Base-by-base conservation (phyloP, 2,113 vertebrate genomes). In the Siniperca chuatsi region DNA sequence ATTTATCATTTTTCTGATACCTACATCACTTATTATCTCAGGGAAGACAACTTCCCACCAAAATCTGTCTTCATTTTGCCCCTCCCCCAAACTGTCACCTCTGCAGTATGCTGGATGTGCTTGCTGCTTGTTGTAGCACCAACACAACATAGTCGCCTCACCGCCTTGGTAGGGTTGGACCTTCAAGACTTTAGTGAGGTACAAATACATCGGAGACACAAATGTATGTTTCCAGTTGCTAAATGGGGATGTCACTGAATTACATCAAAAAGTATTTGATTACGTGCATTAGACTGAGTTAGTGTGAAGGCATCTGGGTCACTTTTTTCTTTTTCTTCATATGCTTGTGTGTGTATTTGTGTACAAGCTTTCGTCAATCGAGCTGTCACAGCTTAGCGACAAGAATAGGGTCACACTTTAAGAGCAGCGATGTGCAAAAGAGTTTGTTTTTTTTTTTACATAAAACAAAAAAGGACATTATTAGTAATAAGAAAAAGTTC, bases 121-220 rank as follows among this genome's bases (percentile, higher is more conserved):
- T 48, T 80, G 44, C 33, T 75, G 77, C 72, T 81, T 71, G 50
- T 67, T 81, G 74, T 75, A 88, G 82, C 69, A 58, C 8, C 48
- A 81, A 50, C 12, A 78, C 57, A 42, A 29, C 58, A 82, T 35
- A 54, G 55, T 33, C 2, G 6, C 73, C 60, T 57, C 13, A 58
- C n/a, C 18, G 4, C 73, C 65, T 35, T 66, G 16, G 16, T 48
- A 65, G 6, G 35, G 15, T n/a, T 67, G 46, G 40, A 70, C n/a
- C 37, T 71, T 48, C 20, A 9, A 48, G 3, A 55, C 13, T 42
- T n/a, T 6, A 16, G 15, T 61, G 18, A 70, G 4, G 9, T 25
- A 57, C 8, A 80, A 44, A 67, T 37, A 48, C 16, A 50, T n/a
- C 55, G 0, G 35, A 55, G 21, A 7, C 4, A 0, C 8, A 69